These are phyloP conservation scores for Mycalesis mineus DNA, from an alignment of 2,888 invertebrate species.

Conservation along the genomic window DNA sequence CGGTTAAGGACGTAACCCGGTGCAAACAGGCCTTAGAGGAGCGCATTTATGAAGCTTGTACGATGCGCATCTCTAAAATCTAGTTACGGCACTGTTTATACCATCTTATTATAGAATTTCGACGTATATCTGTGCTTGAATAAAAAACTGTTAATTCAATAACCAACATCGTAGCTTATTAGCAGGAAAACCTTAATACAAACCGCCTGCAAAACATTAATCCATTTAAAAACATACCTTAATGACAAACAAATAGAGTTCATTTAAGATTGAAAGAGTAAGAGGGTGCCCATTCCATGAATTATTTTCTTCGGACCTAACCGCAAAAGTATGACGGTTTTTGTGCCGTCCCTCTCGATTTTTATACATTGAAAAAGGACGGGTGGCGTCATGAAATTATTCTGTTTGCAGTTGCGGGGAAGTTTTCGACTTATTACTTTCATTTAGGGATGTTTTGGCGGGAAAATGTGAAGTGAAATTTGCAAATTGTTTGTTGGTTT, in stretches of 20 bases:
- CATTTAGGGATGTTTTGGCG: neutral
- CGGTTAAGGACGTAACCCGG: too few relatives aligned
- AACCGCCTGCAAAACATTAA: neutral
- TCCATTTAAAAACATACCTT: neutral
- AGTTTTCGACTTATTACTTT: neutral
- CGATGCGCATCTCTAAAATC: too few relatives aligned
- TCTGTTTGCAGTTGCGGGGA: neutral
- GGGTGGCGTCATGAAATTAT: neutral
- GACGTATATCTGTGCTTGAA: neutral
- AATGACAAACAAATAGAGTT: neutral
- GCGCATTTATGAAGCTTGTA: neutral
- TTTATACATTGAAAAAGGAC: neutral
- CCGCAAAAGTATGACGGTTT: constrained; percentile 12
- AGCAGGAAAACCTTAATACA: neutral
- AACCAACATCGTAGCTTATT: neutral
- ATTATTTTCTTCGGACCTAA: constrained; percentile 6
- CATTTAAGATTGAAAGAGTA: neutral
- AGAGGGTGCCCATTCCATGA: neutral
- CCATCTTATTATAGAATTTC: neutral
- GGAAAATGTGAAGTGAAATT: neutral
- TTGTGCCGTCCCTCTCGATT: neutral
- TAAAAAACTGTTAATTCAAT: neutral
- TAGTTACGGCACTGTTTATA: neutral
- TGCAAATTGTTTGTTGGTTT: neutral
- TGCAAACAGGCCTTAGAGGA: too few relatives aligned